These are phyloP conservation scores for Gryllus bimaculatus DNA, from an alignment of 1,140 invertebrate species.

Conservation along the genomic window DNA sequence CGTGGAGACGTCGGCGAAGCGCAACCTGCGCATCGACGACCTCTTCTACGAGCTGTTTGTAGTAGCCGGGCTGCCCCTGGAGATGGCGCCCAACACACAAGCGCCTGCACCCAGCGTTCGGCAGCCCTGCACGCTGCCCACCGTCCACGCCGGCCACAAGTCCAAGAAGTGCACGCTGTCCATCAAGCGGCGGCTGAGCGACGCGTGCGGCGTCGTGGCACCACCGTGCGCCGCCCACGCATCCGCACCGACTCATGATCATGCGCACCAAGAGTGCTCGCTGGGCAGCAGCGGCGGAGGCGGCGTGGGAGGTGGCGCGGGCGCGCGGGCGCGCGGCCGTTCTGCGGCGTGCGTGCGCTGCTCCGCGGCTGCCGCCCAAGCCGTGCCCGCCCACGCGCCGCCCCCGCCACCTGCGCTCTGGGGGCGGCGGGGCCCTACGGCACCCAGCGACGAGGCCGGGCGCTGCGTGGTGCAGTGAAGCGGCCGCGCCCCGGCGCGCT, in stretches of 20 bases:
- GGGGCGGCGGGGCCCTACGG: too few relatives aligned
- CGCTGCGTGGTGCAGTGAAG: too few relatives aligned
- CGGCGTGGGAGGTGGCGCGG: not conserved
- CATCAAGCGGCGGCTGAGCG: constrained; percentile 66
- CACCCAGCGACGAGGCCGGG: too few relatives aligned
- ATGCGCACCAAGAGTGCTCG: constrained; percentile 59
- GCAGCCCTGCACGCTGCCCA: constrained; percentile 52
- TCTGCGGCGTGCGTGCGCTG: not conserved
- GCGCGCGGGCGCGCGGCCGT: not conserved
- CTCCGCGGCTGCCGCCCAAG: not conserved
- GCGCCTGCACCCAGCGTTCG: constrained; percentile 53
- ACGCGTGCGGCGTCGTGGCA: constrained; percentile 74
- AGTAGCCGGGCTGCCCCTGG: constrained; percentile 65
- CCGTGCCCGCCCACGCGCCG: not conserved
- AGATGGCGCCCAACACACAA: constrained; percentile 82
- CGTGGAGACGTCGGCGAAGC: constrained; percentile 71
- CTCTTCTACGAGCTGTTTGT: constrained; percentile 72
- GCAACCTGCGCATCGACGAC: constrained; percentile 67
- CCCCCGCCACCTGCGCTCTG: not conserved
- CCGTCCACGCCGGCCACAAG: constrained; percentile 48
- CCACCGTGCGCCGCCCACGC: constrained; percentile 70
- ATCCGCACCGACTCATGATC: constrained; percentile 76
- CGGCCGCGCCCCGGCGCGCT: too few relatives aligned
- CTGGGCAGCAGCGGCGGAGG: constrained; percentile 1
- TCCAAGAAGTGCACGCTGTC: constrained; percentile 65